Conservation (phyloP, 2,113 vertebrate species). For the Microtus pennsylvanicus region DNA sequence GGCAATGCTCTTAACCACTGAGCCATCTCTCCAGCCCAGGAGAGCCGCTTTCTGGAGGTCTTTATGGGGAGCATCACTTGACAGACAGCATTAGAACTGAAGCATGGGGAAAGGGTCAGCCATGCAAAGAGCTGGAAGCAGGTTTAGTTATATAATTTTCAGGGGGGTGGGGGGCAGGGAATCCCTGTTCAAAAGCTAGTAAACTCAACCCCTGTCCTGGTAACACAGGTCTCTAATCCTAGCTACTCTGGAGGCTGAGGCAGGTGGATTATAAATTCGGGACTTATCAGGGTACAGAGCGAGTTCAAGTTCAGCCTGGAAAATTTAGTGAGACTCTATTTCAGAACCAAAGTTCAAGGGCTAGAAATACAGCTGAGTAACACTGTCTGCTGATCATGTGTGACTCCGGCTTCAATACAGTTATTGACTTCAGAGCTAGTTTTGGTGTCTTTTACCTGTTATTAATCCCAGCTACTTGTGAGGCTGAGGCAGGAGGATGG, state of each 20-base stretch:
- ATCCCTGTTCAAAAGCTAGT: constrained; percentile 18
- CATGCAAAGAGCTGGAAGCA: neutral
- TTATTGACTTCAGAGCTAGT: neutral
- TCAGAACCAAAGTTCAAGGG: neutral
- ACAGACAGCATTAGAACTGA: neutral
- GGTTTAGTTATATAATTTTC: neutral
- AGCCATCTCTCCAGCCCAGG: too few relatives aligned
- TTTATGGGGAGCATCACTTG: neutral
- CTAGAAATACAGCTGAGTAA: neutral
- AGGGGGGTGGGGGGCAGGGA: neutral
- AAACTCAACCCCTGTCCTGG: neutral
- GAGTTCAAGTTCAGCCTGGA: neutral
- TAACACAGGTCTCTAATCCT: neutral
- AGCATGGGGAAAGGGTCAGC: neutral
- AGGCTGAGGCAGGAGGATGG: neutral
- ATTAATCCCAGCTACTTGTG: neutral
- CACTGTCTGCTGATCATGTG: too few relatives aligned
- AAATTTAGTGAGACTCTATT: neutral
- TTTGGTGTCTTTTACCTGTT: neutral
- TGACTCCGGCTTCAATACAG: too few relatives aligned
- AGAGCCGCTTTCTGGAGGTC: neutral
- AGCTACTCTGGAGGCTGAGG: neutral
- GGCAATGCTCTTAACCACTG: too few relatives aligned
- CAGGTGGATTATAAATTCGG: neutral
- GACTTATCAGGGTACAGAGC: neutral